Evolutionary conservation across 2,888 invertebrate species (phyloP).

Genomic region (Mellilla xanthometata): DNA sequence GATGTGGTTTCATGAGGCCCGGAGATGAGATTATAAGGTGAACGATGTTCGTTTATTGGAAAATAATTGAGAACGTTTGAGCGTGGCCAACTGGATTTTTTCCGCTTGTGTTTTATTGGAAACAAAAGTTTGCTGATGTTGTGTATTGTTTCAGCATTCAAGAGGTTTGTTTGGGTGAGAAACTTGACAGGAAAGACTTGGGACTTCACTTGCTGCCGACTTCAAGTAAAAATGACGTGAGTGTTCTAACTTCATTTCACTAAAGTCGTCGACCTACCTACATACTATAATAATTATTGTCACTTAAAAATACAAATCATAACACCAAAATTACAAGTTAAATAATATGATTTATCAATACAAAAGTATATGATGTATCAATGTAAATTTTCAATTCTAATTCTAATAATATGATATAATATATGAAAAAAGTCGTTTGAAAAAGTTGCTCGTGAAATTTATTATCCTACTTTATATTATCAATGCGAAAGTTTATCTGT

Average conservation of each 20-base stretch:
- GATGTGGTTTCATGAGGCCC: conserved; percentile 64
- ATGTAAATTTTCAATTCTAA: no score
- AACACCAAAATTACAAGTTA: no score
- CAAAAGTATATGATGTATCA: no score
- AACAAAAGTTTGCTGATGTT: conserved; percentile 31
- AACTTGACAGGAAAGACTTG: conserved; percentile 65
- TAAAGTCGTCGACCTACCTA: no score
- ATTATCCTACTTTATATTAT: no score
- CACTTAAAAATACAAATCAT: not conserved
- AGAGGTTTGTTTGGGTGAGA: conserved; percentile 72
- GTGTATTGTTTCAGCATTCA: conserved; percentile 60
- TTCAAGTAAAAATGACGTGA: conserved; percentile 59
- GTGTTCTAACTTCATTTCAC: no score
- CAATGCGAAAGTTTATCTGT: no score
- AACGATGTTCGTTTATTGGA: conserved; percentile 40
- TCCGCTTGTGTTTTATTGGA: conserved; percentile 40
- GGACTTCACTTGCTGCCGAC: conserved; percentile 54
- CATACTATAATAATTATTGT: not conserved
- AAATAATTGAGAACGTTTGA: conserved; percentile 37
- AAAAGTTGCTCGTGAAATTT: no score
- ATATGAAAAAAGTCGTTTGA: no score
- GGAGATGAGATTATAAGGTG: conserved; percentile 77
- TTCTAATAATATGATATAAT: no score
- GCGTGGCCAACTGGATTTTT: conserved; percentile 55
- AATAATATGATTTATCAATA: no score